Percentiles rank a stretch among this genome's conserved stretches.
phyloP scores from a whole-genome alignment of 2,797 vertebrate genomes.

The Vultur gryphus region DNA sequence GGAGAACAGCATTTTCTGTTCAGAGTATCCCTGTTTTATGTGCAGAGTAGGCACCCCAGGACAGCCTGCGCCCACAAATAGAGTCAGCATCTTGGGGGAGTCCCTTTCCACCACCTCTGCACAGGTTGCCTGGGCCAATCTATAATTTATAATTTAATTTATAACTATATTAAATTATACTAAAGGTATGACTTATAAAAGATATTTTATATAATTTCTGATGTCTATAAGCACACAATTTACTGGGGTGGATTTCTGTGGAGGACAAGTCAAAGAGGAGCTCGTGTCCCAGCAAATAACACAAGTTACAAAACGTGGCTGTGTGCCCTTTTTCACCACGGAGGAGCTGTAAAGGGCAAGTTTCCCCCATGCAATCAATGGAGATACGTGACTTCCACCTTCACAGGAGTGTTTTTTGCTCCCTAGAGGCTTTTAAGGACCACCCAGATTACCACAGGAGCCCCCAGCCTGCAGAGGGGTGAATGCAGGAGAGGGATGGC shows the following conservation, averaged over 20 bases:
- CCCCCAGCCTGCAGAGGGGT: neutral
- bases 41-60: neutral
- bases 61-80: neutral
- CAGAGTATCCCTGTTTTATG: neutral
- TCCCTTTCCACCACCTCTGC: neutral
- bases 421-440: neutral
- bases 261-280: neutral
- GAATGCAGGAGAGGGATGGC: neutral
- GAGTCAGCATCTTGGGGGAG: neutral
- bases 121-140: neutral
- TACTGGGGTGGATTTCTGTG: neutral
- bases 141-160: neutral
- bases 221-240: neutral
- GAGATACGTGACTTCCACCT: accelerated
- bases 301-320: neutral
- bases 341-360: neutral
- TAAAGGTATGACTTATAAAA: neutral
- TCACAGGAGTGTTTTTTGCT: neutral
- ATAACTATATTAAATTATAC: neutral
- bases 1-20: neutral
- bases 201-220: neutral
- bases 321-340: neutral
- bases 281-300: neutral
- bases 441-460: neutral
- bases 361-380: neutral